These are phyloP conservation scores for Xestia rhomboidea DNA, from an alignment of 2,888 invertebrate species.

Conservation along the genomic window DNA sequence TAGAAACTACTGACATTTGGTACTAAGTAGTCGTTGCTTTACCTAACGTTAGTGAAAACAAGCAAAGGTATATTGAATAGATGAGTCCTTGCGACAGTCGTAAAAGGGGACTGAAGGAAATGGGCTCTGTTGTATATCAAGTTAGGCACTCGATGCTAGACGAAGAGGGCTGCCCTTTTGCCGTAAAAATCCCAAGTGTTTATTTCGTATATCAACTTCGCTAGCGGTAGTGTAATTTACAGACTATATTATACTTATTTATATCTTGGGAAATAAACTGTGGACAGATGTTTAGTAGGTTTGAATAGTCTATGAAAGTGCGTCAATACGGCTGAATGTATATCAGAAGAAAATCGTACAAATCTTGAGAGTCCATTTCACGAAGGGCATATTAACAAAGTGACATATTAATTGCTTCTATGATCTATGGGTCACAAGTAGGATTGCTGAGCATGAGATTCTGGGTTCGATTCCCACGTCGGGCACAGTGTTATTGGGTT, in stretches of 20 bases:
- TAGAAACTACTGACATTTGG: not conserved
- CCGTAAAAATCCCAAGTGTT: conserved; percentile 32
- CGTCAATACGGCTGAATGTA: not conserved
- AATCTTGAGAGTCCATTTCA: not conserved
- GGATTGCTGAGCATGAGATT: no score
- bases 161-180: conserved; percentile 9
- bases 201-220: conserved; percentile 27
- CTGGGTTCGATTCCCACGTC: no score
- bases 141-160: conserved; percentile 29
- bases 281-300: not conserved
- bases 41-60: not conserved
- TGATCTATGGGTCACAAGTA: no score
- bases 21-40: not conserved
- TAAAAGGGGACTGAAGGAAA: conserved; percentile 43
- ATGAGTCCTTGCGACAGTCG: conserved; percentile 24
- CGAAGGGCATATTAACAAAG: not conserved
- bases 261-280: not conserved
- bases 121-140: conserved; percentile 24
- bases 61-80: conserved; percentile 7
- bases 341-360: not conserved
- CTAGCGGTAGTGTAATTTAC: not conserved
- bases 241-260: not conserved
- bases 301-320: not conserved
- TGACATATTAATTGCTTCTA: not conserved
- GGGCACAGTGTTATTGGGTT: no score